Percentiles rank a stretch among this genome's conserved stretches.
phyloP scores from a whole-genome alignment of 2,888 invertebrate species.

The Synergus gifuensis region DNA sequence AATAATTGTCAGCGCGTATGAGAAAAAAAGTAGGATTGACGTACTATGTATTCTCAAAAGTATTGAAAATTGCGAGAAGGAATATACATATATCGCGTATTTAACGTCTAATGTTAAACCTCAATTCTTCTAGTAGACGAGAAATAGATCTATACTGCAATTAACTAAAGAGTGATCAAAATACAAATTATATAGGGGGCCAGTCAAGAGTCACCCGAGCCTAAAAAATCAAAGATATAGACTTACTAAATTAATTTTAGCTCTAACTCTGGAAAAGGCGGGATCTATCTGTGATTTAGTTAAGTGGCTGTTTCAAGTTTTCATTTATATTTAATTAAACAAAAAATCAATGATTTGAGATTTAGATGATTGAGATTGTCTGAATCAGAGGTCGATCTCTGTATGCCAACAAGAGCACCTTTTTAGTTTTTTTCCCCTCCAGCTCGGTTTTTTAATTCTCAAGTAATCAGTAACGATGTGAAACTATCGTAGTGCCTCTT shows the following conservation, averaged over 20 bases:
- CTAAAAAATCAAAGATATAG: constrained; percentile 77
- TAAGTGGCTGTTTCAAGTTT: constrained; percentile 62
- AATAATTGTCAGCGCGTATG: constrained; percentile 29
- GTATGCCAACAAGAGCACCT: constrained; percentile 75
- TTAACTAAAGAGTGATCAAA: constrained; percentile 61
- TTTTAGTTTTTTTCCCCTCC: background rate
- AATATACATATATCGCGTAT: constrained; percentile 48
- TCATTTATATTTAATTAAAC: constrained; percentile 43
- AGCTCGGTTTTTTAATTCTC: background rate
- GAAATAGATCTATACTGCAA: constrained; percentile 31
- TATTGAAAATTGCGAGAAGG: background rate
- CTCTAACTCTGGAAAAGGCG: constrained; percentile 68
- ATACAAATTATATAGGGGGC: constrained; percentile 70
- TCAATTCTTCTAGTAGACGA: constrained; percentile 39
- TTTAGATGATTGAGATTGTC: no score
- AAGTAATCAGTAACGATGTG: background rate
- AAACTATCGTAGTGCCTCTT: constrained; percentile 35
- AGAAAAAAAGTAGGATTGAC: background rate
- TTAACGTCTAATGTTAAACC: constrained; percentile 54
- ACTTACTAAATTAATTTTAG: constrained; percentile 71
- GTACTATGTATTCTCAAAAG: background rate
- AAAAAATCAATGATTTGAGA: background rate
- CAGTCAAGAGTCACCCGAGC: constrained; percentile 73
- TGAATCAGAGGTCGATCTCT: constrained; percentile 71
- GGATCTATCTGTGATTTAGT: constrained; percentile 74